Conservation (phyloP, 1,140 invertebrate genomes). For the Zaprionus gabonicus region DNA sequence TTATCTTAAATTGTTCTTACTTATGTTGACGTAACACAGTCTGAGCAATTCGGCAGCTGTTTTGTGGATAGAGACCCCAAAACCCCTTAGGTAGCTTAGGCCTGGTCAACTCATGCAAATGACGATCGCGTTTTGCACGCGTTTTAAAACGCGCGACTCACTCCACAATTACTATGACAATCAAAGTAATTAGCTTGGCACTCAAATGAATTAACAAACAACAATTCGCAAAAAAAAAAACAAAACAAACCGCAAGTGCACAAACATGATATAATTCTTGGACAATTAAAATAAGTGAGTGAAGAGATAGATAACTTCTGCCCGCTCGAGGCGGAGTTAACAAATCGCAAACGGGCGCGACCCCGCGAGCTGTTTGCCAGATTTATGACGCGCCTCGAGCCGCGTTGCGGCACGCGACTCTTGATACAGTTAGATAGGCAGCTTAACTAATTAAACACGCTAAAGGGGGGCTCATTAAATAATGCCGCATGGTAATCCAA, state of each 20-base stretch:
- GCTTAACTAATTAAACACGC: slow-evolving; percentile 51
- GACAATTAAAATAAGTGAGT: slow-evolving; percentile 25
- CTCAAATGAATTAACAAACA: slow-evolving; percentile 60
- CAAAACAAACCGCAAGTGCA: slow-evolving; percentile 21
- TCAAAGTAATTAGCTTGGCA: slow-evolving; percentile 68
- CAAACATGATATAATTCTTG: slow-evolving; percentile 48
- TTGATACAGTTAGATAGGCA: slow-evolving; percentile 25
- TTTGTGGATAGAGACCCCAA: neutral
- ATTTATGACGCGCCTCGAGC: slow-evolving; percentile 37
- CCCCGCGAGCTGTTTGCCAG: slow-evolving; percentile 4
- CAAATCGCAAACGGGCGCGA: slow-evolving; percentile 7
- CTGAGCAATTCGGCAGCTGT: slow-evolving; percentile 19
- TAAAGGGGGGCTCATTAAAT: slow-evolving; percentile 34
- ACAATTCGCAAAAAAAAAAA: slow-evolving; percentile 28
- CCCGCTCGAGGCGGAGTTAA: slow-evolving; percentile 18
- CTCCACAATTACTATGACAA: slow-evolving; percentile 18
- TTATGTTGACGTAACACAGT: slow-evolving; percentile 29
- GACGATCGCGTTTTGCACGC: slow-evolving; percentile 59
- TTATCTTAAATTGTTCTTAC: slow-evolving; percentile 11
- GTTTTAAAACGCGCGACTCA: slow-evolving; percentile 50
- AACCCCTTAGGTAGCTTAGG: neutral
- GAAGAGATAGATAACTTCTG: slow-evolving; percentile 16
- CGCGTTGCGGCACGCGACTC: slow-evolving; percentile 36
- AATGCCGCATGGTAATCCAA: slow-evolving; percentile 14
- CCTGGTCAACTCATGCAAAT: slow-evolving; percentile 42